Conservation (phyloP, 2,113 vertebrate genomes). For the Agelaius tricolor region DNA sequence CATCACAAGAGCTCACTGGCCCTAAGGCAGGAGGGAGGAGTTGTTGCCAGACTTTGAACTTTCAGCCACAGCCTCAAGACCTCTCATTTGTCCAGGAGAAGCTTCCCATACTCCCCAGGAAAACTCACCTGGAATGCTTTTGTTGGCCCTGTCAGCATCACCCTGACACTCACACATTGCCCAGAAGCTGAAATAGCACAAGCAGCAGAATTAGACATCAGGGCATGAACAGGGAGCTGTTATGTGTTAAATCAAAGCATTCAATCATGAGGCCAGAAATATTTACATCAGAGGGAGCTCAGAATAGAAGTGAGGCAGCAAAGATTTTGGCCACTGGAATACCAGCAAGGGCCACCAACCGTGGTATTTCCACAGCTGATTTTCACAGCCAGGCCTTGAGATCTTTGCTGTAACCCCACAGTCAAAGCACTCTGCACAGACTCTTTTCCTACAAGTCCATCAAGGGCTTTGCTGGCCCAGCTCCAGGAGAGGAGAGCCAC, state of each 20-base stretch:
- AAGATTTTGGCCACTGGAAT: background rate
- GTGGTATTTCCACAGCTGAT: background rate
- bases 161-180: background rate
- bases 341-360: background rate
- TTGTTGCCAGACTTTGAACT: background rate
- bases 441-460: background rate
- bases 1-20: background rate
- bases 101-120: background rate
- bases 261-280: background rate
- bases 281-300: constrained; percentile 2
- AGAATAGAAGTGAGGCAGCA: background rate
- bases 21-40: background rate
- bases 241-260: background rate
- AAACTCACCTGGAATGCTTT: background rate
- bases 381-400: background rate
- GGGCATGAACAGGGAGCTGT: background rate
- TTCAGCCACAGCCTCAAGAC: background rate
- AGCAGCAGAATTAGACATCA: background rate
- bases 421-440: background rate
- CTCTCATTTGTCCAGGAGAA: background rate
- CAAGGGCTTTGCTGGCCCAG: background rate
- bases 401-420: background rate
- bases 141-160: background rate
- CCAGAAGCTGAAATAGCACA: background rate
- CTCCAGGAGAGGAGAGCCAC: background rate